Conservation (phyloP, 2,797 vertebrate genomes). For the Galaxias olidus region DNA sequence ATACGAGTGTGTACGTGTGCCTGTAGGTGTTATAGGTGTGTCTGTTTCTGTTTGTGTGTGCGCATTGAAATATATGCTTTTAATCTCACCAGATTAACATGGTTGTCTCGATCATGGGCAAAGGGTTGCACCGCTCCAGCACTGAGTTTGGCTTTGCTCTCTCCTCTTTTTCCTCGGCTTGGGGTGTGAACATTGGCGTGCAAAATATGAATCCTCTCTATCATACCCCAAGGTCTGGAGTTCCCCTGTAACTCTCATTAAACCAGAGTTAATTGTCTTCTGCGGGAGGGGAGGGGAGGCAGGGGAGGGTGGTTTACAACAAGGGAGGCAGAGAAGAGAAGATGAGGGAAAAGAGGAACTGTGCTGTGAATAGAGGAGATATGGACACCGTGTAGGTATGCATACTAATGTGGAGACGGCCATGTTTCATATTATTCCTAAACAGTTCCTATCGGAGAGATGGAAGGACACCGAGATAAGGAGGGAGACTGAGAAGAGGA, state of each 20-base stretch:
- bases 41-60: not conserved
- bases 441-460: not conserved
- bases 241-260: constrained; percentile 57
- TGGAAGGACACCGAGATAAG: not conserved
- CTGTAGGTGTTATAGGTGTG: not conserved
- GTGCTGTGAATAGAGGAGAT: not conserved
- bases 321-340: not conserved
- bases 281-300: constrained; percentile 33
- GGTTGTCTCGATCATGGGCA: too few species aligned
- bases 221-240: constrained; percentile 42
- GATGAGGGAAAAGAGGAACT: not conserved
- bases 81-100: too few species aligned
- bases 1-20: not conserved
- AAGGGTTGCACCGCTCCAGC: not conserved
- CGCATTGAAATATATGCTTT: too few species aligned
- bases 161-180: constrained; percentile 40
- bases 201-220: constrained; percentile 62
- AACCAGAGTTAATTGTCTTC: constrained; percentile 63
- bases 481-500: not conserved
- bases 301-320: constrained; percentile 11
- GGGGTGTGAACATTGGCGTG: constrained; percentile 56
- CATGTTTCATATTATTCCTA: not conserved
- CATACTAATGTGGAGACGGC: too few species aligned
- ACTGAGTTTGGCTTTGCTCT: constrained; percentile 49
- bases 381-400: too few species aligned